phyloP scores from a whole-genome alignment of 2,113 vertebrate genomes.

The Malaclemys terrapin region DNA sequence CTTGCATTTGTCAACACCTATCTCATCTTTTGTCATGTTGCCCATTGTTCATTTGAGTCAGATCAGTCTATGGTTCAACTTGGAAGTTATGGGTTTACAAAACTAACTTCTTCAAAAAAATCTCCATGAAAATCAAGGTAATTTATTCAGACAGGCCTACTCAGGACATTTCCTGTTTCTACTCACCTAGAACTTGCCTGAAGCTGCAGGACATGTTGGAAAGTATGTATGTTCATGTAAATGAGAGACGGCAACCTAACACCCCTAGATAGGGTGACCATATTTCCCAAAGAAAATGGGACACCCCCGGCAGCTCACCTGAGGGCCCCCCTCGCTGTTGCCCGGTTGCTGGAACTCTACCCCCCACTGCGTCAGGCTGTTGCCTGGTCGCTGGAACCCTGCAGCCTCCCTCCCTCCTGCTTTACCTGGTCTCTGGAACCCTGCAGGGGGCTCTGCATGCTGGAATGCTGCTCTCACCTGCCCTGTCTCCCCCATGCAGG shows the following conservation, averaged over 20 bases:
- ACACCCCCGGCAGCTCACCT: no score
- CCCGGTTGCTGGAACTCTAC: no score
- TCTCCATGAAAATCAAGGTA: accelerated
- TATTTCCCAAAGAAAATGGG: no score
- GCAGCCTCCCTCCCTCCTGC: no score
- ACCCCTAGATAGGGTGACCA: neutral
- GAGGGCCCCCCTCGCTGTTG: no score
- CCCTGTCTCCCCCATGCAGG: no score
- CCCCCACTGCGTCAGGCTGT: no score
- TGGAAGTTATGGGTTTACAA: neutral
- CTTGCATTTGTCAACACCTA: neutral
- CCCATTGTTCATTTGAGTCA: accelerated
- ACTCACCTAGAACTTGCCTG: neutral
- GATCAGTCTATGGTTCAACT: neutral
- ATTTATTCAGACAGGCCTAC: neutral
- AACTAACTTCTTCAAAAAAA: neutral
- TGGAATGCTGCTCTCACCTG: no score
- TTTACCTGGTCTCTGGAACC: no score
- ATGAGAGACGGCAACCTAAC: neutral
- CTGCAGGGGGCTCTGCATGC: no score
- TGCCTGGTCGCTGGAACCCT: no score
- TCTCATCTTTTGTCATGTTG: accelerated
- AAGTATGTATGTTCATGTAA: neutral
- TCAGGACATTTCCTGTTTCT: neutral
- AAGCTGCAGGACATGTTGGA: neutral